Evolutionary conservation across 2,888 invertebrate species (phyloP), one percentile per base, ranked within the genome.

Genomic region (Cephonodes hylas): DNA sequence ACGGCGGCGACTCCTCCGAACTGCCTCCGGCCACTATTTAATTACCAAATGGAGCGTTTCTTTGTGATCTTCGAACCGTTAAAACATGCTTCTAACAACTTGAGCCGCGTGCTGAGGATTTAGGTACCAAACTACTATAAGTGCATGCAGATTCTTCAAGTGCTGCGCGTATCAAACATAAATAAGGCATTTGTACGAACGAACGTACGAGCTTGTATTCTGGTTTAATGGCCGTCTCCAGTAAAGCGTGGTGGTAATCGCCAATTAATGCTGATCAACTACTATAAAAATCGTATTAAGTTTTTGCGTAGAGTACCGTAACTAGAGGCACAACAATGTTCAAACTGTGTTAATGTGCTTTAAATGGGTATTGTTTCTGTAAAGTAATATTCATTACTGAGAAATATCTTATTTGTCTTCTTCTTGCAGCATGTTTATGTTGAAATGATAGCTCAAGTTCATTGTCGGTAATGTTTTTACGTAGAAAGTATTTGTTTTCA

Each of bases 1-100:
- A 8, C 44, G 15, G 59, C 42, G 59, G 31, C 62, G 31, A 18
- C 27, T 31, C 27, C 63, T 60, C 63, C 23, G 45, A 8, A 8
- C 61, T 63, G 65, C 78, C 75, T 70, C 71, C 72, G 79, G 87
- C 77, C 77, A 73, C 86, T 83, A 87, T 88, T 87, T 89, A 88
- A 89, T 89, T 89, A 88, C 83, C 86, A 88, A 89, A 89, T 88
- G 88, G 88, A 83, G 77, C 81, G 86, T 83, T 88, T 86, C n/a
- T 86, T 86, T 85, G 87, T 83, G 86, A 78, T 73, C 83, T 74
- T 68, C 74, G 76, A 73, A 72, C 75, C 84, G 84, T 83, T 82
- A 81, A 83, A 80, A 84, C 79, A 79, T 64, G 64, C 63, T 66
- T 61, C 69, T 73, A 75, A 75, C 79, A 74, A 75, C 66, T 76